Evolutionary conservation across 2,113 vertebrate genomes (phyloP), one percentile per base, ranked within the genome.

Genomic region (Petroica traversi): DNA sequence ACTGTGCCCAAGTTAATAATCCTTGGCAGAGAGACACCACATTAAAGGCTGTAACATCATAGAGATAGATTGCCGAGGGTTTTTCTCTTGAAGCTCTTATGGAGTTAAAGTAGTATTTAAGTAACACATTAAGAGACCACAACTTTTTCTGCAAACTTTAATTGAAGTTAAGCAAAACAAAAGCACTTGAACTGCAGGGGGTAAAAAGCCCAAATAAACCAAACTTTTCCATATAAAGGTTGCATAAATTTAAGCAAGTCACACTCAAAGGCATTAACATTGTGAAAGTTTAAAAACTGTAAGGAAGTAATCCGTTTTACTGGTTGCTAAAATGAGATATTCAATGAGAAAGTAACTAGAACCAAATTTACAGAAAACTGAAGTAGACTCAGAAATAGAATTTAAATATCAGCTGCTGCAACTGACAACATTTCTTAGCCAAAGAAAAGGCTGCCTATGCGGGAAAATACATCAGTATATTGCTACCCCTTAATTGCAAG

Each of bases 41-140:
- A 6, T 46, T 68, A 72, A 55, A 64, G 41, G 19, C 46, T 28
- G 23, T 4, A 64, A 19, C 8, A 24, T 25, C 43, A 6, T 4
- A 38, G n/a, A 91, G 34, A 23, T 49, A 7, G 29, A 18, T 36
- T 0, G 22, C 31, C 0, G 2, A 79, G 14, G 12, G 13, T 19
- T 19, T 5, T 5, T 24, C 10, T 84, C 59, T 19, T 1, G 0
- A 73, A 77, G 46, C 2, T 43, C 11, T 85, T 18, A 11, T 0
- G 3, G 31, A 51, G 26, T 59, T 82, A 75, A 67, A 63, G 16
- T 4, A 51, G 19, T 14, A 31, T 51, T 78, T 52, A 69, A 55
- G 52, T 40, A 46, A 36, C 0, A 62, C 46, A 48, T 48, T 23
- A 48, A 48, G 1, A 46, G 40, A 55, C 55, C 12, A 31, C 16